phyloP scores from a whole-genome alignment of 2,888 invertebrate genomes.

The Drosophila eohydei region DNA sequence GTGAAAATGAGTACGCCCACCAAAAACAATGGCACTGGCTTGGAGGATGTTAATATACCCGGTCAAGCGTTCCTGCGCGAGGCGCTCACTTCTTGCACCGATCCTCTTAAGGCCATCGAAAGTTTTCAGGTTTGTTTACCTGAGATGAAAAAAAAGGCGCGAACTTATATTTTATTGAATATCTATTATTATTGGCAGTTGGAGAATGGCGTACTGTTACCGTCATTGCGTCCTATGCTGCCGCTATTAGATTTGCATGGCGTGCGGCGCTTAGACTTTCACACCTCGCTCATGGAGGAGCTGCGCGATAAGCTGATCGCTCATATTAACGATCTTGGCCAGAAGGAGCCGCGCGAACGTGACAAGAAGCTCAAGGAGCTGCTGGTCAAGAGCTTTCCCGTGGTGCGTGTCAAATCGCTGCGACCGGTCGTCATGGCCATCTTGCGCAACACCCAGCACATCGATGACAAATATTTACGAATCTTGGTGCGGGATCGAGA shows the following conservation, averaged over 20 bases:
- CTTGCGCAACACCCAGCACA: conserved; percentile 95
- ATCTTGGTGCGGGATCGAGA: conserved; percentile 93
- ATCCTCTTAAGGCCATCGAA: conserved; percentile 98
- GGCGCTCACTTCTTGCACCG: conserved; percentile 97
- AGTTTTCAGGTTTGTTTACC: conserved; percentile 88
- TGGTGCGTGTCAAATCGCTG: conserved; percentile 95
- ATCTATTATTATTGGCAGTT: conserved; percentile 86
- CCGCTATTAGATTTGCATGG: conserved; percentile 98
- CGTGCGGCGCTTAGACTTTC: conserved; percentile 96
- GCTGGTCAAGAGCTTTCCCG: conserved; percentile 95
- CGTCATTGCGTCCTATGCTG: conserved; percentile 97
- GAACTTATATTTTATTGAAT: neutral
- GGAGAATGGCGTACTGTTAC: conserved; percentile 95
- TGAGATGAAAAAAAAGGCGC: neutral
- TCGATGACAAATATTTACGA: conserved; percentile 94
- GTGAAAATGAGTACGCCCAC: conserved; percentile 80
- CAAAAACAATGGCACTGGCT: conserved; percentile 87
- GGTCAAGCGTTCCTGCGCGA: conserved; percentile 93
- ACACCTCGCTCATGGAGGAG: conserved; percentile 95
- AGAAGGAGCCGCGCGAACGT: conserved; percentile 84
- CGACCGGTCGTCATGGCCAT: conserved; percentile 98
- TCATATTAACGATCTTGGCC: conserved; percentile 93
- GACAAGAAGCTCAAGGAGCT: conserved; percentile 95
- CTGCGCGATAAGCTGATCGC: conserved; percentile 89
- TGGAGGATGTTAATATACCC: conserved; percentile 95